Base-by-base conservation (phyloP, 1,140 invertebrate species). In the Amyelois transitella region DNA sequence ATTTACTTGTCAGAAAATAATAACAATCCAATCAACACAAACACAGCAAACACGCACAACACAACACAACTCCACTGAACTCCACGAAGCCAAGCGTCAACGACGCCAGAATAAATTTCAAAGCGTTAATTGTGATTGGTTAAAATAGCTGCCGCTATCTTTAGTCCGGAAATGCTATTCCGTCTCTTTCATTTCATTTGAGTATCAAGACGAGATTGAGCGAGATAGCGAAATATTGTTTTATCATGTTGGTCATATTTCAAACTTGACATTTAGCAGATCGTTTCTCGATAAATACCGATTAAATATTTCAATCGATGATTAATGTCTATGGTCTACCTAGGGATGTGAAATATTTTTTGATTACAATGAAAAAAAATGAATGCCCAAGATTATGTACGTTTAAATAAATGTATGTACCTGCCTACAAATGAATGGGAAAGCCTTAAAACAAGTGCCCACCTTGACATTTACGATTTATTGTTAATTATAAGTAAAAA, bases 91-190 rank as follows among this genome's bases (percentile, higher is more conserved):
- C 70, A 77, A 77, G 69, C 74, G 66, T 67, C 73, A 80, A 73
- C 77, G 67, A 81, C 77, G 75, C 75, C 68, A 64, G 68, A 76
- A 81, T 72, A 60, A 63, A 70, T 77, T 82, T 73, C 51, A 81
- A 86, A 81, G 76, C 20, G 62, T 45, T 53, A 53, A 21, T 51
- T 67, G 43, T 77, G 81, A 86, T 86, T 86, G 81, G 83, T 60
- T 72, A 63, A 69, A 70, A 67, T 64, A 67, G 51, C 66, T 67
- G 64, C 60, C 61, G 67, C 64, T 63, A 66, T 38, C 21, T 51
- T 38, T 58, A 57, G 63, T 51, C 54, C 60, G 60, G 59, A 61
- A 53, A 19, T 50, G 7, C 8, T 14, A 28, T 12, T 5, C 25
- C 12, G 18, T 53, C 45, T 44, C 38, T 54, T 43, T 55, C 50